Conservation (phyloP, 2,797 vertebrate genomes). For the Cossypha dichroa region DNA sequence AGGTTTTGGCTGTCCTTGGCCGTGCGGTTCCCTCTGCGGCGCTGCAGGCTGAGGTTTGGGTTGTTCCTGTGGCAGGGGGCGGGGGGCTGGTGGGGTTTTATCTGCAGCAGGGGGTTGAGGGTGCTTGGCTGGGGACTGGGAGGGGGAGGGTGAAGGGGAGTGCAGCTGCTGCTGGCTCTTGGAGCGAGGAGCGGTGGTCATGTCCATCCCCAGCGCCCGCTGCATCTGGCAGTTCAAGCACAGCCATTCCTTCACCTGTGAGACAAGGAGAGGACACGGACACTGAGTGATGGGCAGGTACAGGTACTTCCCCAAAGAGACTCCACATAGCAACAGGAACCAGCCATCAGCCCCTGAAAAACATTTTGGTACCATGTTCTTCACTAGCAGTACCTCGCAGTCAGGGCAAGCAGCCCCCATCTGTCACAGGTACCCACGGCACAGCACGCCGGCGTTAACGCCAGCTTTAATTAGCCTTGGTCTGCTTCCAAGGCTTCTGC, state of each 20-base stretch:
- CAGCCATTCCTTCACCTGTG: slow-evolving; percentile 96
- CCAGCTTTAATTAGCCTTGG: slow-evolving; percentile 16
- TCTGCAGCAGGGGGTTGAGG: fast-evolving
- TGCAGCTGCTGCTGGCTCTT: slow-evolving; percentile 98
- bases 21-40: slow-evolving; percentile 67
- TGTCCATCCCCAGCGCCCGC: slow-evolving; percentile 97
- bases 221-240: slow-evolving; percentile 99
- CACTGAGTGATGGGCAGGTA: not conserved
- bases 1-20: slow-evolving; percentile 86
- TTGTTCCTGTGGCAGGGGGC: slow-evolving; percentile 70
- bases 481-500: slow-evolving; percentile 35
- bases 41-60: slow-evolving; percentile 80
- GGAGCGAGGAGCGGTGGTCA: slow-evolving; percentile 93
- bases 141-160: slow-evolving; percentile 82
- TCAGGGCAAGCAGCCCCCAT: not conserved
- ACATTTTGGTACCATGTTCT: not conserved
- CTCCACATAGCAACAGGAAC: not conserved
- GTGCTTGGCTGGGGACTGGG: slow-evolving; percentile 87
- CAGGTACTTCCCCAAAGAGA: not conserved
- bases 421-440: slow-evolving; percentile 25
- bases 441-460: fast-evolving
- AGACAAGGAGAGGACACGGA: not conserved
- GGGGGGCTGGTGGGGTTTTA: slow-evolving; percentile 57
- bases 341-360: not conserved
- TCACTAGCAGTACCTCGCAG: not conserved